Percentiles rank a stretch among this genome's conserved stretches.
These are phyloP conservation scores for Ceratoteleas bidentatus DNA, from an alignment of 1,140 invertebrate genomes.

Conservation along the genomic window DNA sequence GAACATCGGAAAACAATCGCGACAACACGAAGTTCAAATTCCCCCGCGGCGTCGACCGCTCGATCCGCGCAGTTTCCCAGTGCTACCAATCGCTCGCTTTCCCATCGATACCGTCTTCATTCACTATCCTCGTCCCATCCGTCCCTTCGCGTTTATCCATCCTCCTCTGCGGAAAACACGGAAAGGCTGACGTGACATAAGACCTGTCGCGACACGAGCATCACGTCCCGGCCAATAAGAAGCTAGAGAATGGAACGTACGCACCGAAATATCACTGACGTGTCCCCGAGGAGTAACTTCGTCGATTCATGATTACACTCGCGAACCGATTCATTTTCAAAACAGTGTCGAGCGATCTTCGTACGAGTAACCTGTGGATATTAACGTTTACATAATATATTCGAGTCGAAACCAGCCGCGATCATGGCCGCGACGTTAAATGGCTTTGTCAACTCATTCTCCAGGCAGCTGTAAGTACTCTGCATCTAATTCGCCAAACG, in stretches of 20 bases:
- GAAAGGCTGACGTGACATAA: conserved; percentile 46
- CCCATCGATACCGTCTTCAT: no score
- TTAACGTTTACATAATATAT: conserved; percentile 15
- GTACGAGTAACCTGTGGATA: conserved; percentile 13
- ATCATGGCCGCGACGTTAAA: conserved; percentile 75
- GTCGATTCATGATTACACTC: conserved; percentile 72
- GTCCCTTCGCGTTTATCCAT: background rate
- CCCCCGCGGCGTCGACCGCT: no score
- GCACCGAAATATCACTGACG: conserved; percentile 77
- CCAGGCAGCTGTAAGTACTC: conserved; percentile 78
- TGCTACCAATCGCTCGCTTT: no score
- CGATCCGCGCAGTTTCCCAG: no score
- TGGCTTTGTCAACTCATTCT: conserved; percentile 77
- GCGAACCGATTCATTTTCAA: conserved; percentile 63
- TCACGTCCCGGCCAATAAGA: conserved; percentile 65
- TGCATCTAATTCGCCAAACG: conserved; percentile 3
- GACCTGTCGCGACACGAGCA: conserved; percentile 13
- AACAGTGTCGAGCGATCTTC: conserved; percentile 45
- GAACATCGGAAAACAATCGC: no score
- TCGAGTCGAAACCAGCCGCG: conserved; percentile 22
- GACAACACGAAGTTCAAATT: no score
- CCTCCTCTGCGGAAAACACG: background rate
- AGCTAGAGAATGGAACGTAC: conserved; percentile 65
- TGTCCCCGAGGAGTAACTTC: conserved; percentile 75
- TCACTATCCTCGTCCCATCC: no score